Evolutionary conservation across 2,113 vertebrate species (phyloP).

Genomic region (Eublepharis macularius): DNA sequence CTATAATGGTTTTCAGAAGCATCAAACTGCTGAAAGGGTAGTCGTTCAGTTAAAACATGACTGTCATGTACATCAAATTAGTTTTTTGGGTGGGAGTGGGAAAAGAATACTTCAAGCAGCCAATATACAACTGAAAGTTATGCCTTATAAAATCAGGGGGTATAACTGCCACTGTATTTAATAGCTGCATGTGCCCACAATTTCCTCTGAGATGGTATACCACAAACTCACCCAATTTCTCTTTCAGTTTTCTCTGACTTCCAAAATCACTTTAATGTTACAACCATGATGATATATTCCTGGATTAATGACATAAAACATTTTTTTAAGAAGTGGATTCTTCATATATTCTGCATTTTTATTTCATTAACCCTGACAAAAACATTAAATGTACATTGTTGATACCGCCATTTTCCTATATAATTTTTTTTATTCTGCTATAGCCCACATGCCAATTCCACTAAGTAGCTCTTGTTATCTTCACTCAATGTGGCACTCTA

Average conservation of each 20-base stretch:
- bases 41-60: not conserved
- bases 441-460: no score
- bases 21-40: not conserved
- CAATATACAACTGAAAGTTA: not conserved
- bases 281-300: not conserved
- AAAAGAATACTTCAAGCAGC: not conserved
- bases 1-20: not conserved
- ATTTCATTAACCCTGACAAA: no score
- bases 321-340: no score
- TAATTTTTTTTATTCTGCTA: no score
- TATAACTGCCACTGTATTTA: not conserved
- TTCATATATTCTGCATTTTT: no score
- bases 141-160: not conserved
- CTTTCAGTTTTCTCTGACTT: not conserved
- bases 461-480: no score
- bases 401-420: not conserved
- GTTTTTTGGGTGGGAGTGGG: not conserved
- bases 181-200: no score
- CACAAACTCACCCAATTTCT: no score
- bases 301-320: not conserved
- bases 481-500: no score
- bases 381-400: not conserved
- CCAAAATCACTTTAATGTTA: not conserved
- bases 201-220: no score
- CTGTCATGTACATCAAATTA: not conserved